These are phyloP conservation scores for Hoplodrina blanda DNA, from an alignment of 2,888 invertebrate species.

Conservation along the genomic window DNA sequence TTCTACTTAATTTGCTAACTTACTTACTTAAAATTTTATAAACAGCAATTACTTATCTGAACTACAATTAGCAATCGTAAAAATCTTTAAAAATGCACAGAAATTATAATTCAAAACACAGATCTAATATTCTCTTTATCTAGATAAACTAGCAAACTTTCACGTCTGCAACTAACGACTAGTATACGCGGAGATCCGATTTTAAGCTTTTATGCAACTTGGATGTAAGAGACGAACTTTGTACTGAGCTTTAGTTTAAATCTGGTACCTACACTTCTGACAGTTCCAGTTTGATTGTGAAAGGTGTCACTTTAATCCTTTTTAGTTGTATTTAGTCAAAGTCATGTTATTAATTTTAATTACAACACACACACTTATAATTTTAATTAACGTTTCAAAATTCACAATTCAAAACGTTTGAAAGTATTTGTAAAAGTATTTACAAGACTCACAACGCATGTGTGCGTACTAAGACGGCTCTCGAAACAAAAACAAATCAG, in stretches of 20 bases:
- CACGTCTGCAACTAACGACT: conserved; percentile 26
- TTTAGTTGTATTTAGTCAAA: not conserved
- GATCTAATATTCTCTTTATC: conserved; percentile 38
- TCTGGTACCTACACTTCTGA: conserved; percentile 5
- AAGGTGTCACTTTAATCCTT: conserved; percentile 2
- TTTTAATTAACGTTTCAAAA: too few relatives aligned
- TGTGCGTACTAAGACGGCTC: too few relatives aligned
- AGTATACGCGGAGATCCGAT: conserved; percentile 11
- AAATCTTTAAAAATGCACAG: not conserved
- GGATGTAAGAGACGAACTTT: conserved; percentile 27
- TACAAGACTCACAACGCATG: too few relatives aligned
- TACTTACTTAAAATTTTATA: not conserved
- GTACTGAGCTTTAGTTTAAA: conserved; percentile 26
- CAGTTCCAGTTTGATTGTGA: conserved; percentile 12
- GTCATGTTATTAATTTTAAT: too few relatives aligned
- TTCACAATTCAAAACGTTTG: too few relatives aligned
- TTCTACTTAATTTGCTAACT: too few relatives aligned
- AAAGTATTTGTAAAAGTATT: too few relatives aligned
- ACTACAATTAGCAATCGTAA: not conserved
- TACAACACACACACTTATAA: too few relatives aligned
- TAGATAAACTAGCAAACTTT: conserved; percentile 34
- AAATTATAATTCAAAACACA: conserved; percentile 20
- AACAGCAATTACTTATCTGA: not conserved
- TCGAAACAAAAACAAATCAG: too few relatives aligned
- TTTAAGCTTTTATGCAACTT: conserved; percentile 44